Evolutionary conservation across 2,797 vertebrate genomes (phyloP), one percentile per base, ranked within the genome.

Genomic region (Dromococcyx pavoninus): DNA sequence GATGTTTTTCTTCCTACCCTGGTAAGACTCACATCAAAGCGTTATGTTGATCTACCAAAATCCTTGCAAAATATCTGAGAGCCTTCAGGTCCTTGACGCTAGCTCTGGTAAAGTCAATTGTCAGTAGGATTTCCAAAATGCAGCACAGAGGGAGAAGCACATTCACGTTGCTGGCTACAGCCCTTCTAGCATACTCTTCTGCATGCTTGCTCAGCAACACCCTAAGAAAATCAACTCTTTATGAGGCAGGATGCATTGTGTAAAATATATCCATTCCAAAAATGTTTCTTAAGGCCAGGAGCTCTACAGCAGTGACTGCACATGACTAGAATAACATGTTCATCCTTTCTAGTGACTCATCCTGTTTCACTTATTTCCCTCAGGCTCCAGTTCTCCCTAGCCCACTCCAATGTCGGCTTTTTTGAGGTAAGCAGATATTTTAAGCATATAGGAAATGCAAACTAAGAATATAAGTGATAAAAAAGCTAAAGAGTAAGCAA

Each of bases 361-460:
- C 60, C 89, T 83, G 27, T 79, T 91, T 56, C 35, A 28, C 28
- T 95, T 93, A 70, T 95, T 94, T 70, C 61, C 85, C 91, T 92
- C 93, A 98, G 98, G 86, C 96, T 98, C 82, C 96, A 91, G 21
- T 94, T 97, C 21, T 96, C 92, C 73, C 57, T 97, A 90, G 95
- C 93, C 28, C 93, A 97, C 43, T 97, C 97, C 83, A 97, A 53
- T n/a, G 93, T 78, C 65, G 95, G 92, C 22, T 94, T 95, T 76
- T 97, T 96, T 2, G 97, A 97, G 97, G 97, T 98, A 97, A 93
- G 91, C 1, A 3, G 39, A 33, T 66, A 74, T 30, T 78, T 90
- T 69, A 62, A 89, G 70, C 43, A 51, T 7, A n/a, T 6, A 70
- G 24, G 32, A 76, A 88, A 86, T 44, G 50, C 43, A 95, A 79